Base-by-base conservation (phyloP, 2,888 invertebrate genomes). In the Macrophya annulata region DNA sequence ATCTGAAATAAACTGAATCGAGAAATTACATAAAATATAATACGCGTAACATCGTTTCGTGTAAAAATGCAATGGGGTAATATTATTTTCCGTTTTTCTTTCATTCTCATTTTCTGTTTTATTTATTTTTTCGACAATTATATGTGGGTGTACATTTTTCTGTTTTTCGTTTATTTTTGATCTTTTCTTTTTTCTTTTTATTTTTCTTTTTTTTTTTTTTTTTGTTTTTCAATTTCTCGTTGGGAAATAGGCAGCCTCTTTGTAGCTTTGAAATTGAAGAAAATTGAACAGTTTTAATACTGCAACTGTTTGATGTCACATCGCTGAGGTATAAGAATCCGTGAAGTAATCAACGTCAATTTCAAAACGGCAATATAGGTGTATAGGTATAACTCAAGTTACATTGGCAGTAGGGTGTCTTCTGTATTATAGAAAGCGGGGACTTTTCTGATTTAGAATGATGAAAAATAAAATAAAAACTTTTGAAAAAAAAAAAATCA, bases 241-340 rank as follows among this genome's bases (percentile, higher is more conserved):
- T 37, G 25, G 37, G 37, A 31, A 37, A 68, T 37, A 68, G 15
- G 31, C 5, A 48, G 15, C 6, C 37, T 43, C 77, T 51, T 55
- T 77, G 77, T 77, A n/a, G 31, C n/a, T 55, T 76, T 76, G 45
- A 48, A 55, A 45, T 55, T 77, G 55, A 55, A 77, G 55, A 55
- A 37, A 55, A 77, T 77, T 77, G 77, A 77, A 77, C 77, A 77
- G 37, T 77, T 77, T 43, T 37, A 31, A 55, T 55, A 55, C 77
- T 77, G 77, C 77, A 37, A 77, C 77, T 17, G 17, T 77, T 77
- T 77, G 77, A 77, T 55, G 77, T 51, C 10, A 62, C 77, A 77
- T 77, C 51, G 31, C 51, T 4, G 37, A 37, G 77, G 37, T 77
- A 77, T n/a, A n/a, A n/a, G 51, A 37, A 55, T 77, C 31, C 37